Base-by-base conservation (phyloP, 2,888 invertebrate genomes). In the Catocala fraxini region DNA sequence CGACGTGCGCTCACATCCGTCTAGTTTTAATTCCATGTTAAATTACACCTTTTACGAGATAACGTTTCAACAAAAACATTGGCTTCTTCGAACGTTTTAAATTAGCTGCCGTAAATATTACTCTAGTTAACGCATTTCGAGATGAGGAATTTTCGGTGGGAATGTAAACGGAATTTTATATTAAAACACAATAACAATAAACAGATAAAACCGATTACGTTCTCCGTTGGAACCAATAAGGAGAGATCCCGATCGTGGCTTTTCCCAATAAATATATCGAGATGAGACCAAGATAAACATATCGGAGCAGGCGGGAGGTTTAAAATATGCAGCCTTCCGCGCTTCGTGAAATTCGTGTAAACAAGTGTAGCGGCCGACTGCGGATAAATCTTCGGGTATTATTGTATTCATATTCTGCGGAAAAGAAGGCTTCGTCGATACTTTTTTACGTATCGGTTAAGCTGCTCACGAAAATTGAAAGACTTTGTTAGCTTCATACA, bases 281-380 rank as follows among this genome's bases (percentile, higher is more conserved):
- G 87, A 91, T 89, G 90, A 91, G 88, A 88, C 88, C 84, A 91
- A 91, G 89, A 91, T 91, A 91, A 93, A 92, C 87, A 92, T 88
- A 89, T 89, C 87, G 87, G 75, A 84, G 80, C 84, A 85, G 78
- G 77, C 80, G 82, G 85, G 85, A 81, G 86, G 84, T 89, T 91
- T 92, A 90, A 93, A 92, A 91, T 91, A 91, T 92, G 90, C 89
- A 89, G 86, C 85, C 85, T 88, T 87, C 86, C 85, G 82, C 83
- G 88, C 85, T 87, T 86, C 87, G 85, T 83, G 85, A 87, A 87
- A 88, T 89, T 88, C 86, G 85, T 88, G 90, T 89, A 90, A 91
- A 91, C 90, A 90, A 87, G 82, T 82, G 85, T 82, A 78, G 81
- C 82, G 81, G 84, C 81, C 84, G 85, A 82, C 82, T 83, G 79